Conservation (phyloP, 1,140 invertebrate genomes). For the Wasmannia auropunctata region DNA sequence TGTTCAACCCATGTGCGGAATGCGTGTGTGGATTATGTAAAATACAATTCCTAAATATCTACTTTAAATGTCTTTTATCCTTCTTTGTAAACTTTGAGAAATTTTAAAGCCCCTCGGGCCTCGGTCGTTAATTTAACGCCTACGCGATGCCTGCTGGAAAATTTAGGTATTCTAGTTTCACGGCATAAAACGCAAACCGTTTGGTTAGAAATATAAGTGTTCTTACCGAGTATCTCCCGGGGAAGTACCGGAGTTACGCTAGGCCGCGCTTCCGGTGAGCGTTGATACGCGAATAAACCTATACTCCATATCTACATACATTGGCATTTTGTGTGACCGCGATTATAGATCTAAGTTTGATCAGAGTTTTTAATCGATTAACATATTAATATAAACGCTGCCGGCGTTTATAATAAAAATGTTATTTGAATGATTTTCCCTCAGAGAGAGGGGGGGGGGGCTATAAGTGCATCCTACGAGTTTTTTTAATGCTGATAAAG, state of each 20-base stretch:
- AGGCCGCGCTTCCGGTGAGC: slow-evolving; percentile 80
- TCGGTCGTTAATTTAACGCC: too few relatives aligned
- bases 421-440: neutral
- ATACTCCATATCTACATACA: slow-evolving; percentile 24
- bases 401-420: neutral
- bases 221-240: slow-evolving; percentile 44
- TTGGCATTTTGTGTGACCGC: slow-evolving; percentile 12
- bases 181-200: slow-evolving; percentile 20
- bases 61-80: neutral
- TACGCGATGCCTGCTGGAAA: neutral
- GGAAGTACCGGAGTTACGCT: slow-evolving; percentile 81
- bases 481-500: neutral
- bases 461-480: neutral
- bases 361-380: slow-evolving; percentile 20
- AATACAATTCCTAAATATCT: neutral
- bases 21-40: neutral
- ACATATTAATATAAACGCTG: neutral
- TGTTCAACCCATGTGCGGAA: neutral
- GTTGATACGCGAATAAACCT: slow-evolving; percentile 48
- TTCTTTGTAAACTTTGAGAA: neutral
- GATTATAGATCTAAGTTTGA: neutral
- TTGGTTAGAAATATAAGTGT: slow-evolving; percentile 49
- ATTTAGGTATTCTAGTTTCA: slow-evolving; percentile 8
- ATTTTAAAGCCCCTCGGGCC: too few relatives aligned
- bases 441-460: too few relatives aligned